A percentile compares a stretch with the other conserved stretches of the same genome.
Conservation (phyloP, 1,140 invertebrate genomes). For the Agrypnia vestita region DNA sequence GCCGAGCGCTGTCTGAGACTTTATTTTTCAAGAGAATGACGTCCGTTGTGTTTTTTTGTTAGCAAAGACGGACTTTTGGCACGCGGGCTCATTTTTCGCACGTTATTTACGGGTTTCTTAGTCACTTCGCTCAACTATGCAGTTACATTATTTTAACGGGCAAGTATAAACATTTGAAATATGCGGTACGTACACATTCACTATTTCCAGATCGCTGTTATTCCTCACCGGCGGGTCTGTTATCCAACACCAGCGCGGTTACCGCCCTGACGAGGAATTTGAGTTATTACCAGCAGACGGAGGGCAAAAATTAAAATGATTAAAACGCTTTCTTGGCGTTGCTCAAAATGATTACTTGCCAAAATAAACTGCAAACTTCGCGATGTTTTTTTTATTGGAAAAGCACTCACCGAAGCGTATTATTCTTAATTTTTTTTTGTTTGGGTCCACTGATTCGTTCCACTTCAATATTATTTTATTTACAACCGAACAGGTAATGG, state of each 20-base stretch:
- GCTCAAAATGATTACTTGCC: slow-evolving; percentile 9
- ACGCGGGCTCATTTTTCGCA: slow-evolving; percentile 8
- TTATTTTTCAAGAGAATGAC: slow-evolving; percentile 16
- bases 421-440: no score
- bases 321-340: neutral
- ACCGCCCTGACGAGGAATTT: slow-evolving; percentile 8
- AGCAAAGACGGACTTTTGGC: slow-evolving; percentile 9
- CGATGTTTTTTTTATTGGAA: no score
- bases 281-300: neutral
- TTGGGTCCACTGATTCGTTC: no score
- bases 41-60: neutral
- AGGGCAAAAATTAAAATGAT: neutral
- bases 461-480: no score
- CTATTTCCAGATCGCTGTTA: slow-evolving; percentile 17
- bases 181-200: neutral
- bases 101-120: neutral
- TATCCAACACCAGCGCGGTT: slow-evolving; percentile 16
- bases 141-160: slow-evolving; percentile 24
- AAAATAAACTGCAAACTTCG: neutral
- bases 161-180: neutral
- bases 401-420: no score
- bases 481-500: no score
- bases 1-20: neutral
- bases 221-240: slow-evolving; percentile 9
- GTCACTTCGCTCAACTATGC: slow-evolving; percentile 4